phyloP scores from a whole-genome alignment of 2,888 invertebrate genomes.

The Polylopha cassiicola region DNA sequence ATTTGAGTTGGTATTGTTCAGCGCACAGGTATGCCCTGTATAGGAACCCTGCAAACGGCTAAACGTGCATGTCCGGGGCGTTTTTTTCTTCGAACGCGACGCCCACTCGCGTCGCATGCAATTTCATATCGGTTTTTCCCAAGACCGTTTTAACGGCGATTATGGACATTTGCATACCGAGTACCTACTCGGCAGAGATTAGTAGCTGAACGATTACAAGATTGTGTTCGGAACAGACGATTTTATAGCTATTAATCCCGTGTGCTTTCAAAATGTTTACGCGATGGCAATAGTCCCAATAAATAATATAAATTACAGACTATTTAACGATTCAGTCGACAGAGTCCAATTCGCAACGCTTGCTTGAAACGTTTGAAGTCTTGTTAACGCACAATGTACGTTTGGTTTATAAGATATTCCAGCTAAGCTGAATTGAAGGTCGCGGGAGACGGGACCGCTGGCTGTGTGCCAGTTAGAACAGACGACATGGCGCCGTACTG shows the following conservation, averaged over 20 bases:
- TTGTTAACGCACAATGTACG: constrained; percentile 5
- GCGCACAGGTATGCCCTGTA: no score
- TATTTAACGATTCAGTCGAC: no score
- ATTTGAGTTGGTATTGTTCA: no score
- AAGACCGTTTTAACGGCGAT: no score
- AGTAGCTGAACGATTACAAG: no score
- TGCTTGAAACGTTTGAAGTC: not conserved
- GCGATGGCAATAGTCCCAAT: not conserved
- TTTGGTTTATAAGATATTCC: constrained; percentile 18
- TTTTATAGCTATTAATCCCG: not conserved
- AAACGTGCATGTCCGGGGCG: constrained; percentile 10
- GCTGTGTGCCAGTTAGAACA: constrained; percentile 43
- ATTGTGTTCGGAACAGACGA: no score
- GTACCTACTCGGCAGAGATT: no score
- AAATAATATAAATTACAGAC: no score
- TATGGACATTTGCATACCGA: no score
- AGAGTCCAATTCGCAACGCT: no score
- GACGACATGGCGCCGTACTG: constrained; percentile 49
- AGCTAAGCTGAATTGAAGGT: constrained; percentile 36
- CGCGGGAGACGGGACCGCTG: constrained; percentile 33
- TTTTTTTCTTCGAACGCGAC: constrained; percentile 9
- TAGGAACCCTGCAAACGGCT: constrained; percentile 8
- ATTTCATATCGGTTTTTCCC: constrained; percentile 12
- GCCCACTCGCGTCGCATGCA: constrained; percentile 5
- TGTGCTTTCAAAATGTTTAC: not conserved